These are phyloP conservation scores for Aviceda subcristata DNA, from an alignment of 2,113 vertebrate species.

Conservation along the genomic window DNA sequence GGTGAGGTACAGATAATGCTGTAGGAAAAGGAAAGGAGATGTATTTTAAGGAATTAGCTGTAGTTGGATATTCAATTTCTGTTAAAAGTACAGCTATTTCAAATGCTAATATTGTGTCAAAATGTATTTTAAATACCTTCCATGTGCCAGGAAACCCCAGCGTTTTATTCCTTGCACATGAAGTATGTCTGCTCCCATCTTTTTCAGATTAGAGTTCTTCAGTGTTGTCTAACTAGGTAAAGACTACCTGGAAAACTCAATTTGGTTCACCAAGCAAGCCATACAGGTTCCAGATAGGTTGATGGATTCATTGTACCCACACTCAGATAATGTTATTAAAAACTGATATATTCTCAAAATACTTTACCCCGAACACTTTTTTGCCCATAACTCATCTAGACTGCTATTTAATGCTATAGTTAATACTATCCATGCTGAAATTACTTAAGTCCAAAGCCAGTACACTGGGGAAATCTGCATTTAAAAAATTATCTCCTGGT, in stretches of 20 bases:
- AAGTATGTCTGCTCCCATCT: neutral
- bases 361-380: neutral
- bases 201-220: neutral
- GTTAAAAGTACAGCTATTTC: neutral
- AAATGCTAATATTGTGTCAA: neutral
- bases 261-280: neutral
- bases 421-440: neutral
- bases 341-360: neutral
- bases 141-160: neutral
- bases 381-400: neutral
- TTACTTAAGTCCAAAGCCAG: neutral
- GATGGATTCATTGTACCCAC: neutral
- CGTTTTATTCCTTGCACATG: neutral
- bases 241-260: neutral
- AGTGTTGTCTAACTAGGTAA: neutral
- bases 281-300: neutral
- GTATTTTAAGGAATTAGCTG: neutral
- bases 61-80: neutral
- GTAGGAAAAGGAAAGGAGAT: neutral
- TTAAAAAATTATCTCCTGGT: neutral
- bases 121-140: neutral
- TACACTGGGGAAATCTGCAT: neutral
- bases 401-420: neutral
- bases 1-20: neutral
- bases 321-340: neutral